Evolutionary conservation across 2,797 vertebrate genomes (phyloP).

Genomic region (Centropyge bicolor): DNA sequence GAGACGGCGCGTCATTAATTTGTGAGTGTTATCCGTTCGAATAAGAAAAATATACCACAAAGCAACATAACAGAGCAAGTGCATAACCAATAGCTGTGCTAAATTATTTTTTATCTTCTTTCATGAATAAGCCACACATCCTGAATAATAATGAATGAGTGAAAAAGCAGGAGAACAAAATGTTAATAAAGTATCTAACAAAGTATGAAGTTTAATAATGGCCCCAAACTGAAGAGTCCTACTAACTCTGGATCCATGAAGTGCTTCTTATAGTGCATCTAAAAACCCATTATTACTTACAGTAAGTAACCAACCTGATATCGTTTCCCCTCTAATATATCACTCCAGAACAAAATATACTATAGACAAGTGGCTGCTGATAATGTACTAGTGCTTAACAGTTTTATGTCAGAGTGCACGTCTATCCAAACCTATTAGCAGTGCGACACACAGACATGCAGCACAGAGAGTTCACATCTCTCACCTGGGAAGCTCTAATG

Average conservation of each 20-base stretch:
- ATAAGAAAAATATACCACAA: not conserved
- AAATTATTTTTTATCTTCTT: constrained; percentile 9
- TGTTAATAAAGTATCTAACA: not conserved
- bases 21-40: not conserved
- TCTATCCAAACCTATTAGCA: constrained; percentile 52
- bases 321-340: constrained; percentile 3
- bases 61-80: not conserved
- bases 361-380: constrained; percentile 7
- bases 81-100: not conserved
- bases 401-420: constrained; percentile 33
- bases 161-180: not conserved
- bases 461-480: constrained; percentile 27
- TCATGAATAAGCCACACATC: not conserved
- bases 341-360: constrained; percentile 22
- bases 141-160: not conserved
- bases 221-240: not conserved
- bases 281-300: not conserved
- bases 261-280: constrained; percentile 15
- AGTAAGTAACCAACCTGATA: constrained; percentile 10
- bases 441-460: constrained; percentile 21
- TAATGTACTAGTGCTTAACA: constrained; percentile 24
- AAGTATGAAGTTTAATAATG: too few relatives aligned
- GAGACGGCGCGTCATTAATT: not conserved
- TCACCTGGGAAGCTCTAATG: constrained; percentile 49
- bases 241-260: constrained; percentile 6